phyloP scores from a whole-genome alignment of 2,888 invertebrate genomes.

The Lycia hirtaria region DNA sequence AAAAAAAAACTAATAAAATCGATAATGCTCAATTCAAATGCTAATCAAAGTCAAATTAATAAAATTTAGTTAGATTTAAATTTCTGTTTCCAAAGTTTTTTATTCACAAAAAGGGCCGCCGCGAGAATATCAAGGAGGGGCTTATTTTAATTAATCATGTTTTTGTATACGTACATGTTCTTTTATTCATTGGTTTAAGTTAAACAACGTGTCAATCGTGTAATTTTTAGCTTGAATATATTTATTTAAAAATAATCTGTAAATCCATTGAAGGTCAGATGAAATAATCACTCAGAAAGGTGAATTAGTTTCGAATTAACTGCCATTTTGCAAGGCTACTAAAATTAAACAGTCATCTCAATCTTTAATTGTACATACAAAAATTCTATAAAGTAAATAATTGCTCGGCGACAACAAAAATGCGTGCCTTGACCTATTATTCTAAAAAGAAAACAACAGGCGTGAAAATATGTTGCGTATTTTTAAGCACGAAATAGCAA shows the following conservation, averaged over 20 bases:
- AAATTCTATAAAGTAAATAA: slow-evolving; percentile 24
- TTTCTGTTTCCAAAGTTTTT: background rate
- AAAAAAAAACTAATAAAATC: background rate
- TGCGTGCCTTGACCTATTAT: slow-evolving; percentile 44
- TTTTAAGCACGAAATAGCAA: slow-evolving; percentile 27
- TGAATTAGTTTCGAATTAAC: slow-evolving; percentile 6
- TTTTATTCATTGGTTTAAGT: too few relatives aligned
- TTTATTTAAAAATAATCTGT: background rate
- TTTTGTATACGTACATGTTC: background rate
- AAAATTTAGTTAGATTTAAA: too few relatives aligned
- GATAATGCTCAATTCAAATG: background rate
- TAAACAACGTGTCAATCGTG: background rate
- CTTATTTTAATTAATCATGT: background rate
- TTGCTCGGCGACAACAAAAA: slow-evolving; percentile 30
- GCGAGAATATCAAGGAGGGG: background rate
- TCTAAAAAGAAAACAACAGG: slow-evolving; percentile 33
- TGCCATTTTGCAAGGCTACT: slow-evolving; percentile 17
- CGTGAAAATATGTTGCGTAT: slow-evolving; percentile 29
- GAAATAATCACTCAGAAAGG: slow-evolving; percentile 1
- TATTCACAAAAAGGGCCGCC: background rate
- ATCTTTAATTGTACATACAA: slow-evolving; percentile 24
- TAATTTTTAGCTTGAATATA: background rate
- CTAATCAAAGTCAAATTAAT: background rate
- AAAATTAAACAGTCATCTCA: slow-evolving; percentile 14
- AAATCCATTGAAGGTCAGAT: slow-evolving; percentile 4